A percentile compares a stretch with the other conserved stretches of the same genome.
These are phyloP conservation scores for Formica aserva DNA, from an alignment of 2,888 invertebrate species.

Conservation along the genomic window DNA sequence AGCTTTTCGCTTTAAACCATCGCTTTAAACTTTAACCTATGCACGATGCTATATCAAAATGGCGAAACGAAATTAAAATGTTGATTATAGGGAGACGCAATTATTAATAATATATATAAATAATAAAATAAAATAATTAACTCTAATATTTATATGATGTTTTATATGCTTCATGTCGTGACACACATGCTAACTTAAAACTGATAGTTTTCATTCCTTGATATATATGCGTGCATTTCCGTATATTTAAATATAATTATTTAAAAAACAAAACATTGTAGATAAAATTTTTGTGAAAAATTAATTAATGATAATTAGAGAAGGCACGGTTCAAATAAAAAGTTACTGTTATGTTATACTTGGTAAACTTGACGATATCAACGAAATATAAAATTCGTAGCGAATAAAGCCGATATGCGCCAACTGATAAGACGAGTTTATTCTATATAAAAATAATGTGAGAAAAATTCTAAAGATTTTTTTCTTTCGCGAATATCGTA, in stretches of 20 bases:
- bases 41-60: background rate
- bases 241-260: background rate
- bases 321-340: background rate
- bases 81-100: background rate
- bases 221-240: background rate
- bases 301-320: background rate
- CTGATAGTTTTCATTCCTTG: background rate
- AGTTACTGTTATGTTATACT: background rate
- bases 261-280: background rate
- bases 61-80: background rate
- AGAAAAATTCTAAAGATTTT: slow-evolving; percentile 8
- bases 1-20: background rate
- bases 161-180: background rate
- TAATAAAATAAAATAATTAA: slow-evolving; percentile 8
- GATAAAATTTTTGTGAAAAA: background rate
- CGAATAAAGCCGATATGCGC: background rate
- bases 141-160: background rate
- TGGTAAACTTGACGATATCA: background rate
- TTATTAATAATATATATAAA: slow-evolving; percentile 1
- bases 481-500: background rate
- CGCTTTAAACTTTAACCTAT: background rate
- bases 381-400: background rate
- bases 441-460: background rate
- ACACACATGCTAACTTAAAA: background rate
- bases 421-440: background rate